Percentiles rank a stretch among this genome's conserved stretches.
phyloP scores from a whole-genome alignment of 2,113 vertebrate species.

The Odontophorus gujanensis region DNA sequence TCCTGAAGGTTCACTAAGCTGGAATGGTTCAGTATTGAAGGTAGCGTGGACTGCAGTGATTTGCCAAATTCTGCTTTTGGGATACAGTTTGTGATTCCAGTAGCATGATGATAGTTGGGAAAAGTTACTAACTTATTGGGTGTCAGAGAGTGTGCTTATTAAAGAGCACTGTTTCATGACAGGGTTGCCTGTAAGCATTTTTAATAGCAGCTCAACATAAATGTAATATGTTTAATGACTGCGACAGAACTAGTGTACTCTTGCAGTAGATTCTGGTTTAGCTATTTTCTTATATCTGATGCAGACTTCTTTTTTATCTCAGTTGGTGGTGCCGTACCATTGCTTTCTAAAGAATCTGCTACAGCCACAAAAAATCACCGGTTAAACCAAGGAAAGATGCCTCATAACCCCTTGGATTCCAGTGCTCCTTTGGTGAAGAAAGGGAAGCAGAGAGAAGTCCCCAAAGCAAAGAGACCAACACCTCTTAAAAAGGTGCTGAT shows the following conservation, averaged over 20 bases:
- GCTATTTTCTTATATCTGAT: background rate
- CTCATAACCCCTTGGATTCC: conserved; percentile 97
- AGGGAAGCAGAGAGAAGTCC: conserved; percentile 95
- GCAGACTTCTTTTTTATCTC: conserved; percentile 4
- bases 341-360: conserved; percentile 84
- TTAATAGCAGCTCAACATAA: background rate
- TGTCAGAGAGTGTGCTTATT: background rate
- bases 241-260: background rate
- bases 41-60: background rate
- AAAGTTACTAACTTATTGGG: background rate
- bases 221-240: background rate
- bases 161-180: background rate
- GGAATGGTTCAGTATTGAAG: accelerated
- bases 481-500: conserved; percentile 88
- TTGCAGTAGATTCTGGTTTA: background rate
- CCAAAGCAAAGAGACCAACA: conserved; percentile 95
- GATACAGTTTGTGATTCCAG: background rate
- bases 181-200: background rate
- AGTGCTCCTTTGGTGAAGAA: conserved; percentile 94
- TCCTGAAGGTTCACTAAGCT: background rate
- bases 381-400: conserved; percentile 81
- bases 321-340: conserved; percentile 90
- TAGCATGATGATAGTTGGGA: background rate
- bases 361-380: conserved; percentile 78
- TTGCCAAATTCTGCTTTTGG: background rate